Base-by-base conservation (phyloP, 2,113 vertebrate species). In the Toxotes jaculatrix region DNA sequence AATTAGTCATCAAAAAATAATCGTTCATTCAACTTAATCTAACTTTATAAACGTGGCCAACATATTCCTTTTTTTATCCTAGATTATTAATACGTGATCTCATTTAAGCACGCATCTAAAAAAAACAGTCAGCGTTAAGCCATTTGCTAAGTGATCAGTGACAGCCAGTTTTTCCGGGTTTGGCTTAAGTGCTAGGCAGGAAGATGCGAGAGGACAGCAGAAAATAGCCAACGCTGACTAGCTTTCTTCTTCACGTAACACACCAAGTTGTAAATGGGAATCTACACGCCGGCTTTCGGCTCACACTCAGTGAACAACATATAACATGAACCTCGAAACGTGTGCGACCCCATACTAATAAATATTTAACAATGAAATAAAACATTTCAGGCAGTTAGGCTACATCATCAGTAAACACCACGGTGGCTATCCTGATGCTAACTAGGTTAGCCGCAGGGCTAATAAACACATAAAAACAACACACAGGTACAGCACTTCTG, bases 111-210 rank as follows among this genome's bases (percentile, higher is more conserved):
- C 17, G 11, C 9, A 32, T 2, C 1, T 1, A 3, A 5, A 61
- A 1, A 47, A 59, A 72, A 45, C 19, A 27, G 23, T 7, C 1
- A 55, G 43, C 13, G 36, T 42, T 2, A 9, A 57, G 38, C 51
- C 32, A 71, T 78, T 86, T 87, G 73, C 79, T 76, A 27, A 57
- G 45, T 74, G 61, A 66, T 69, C 59, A 32, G 45, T 80, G 68
- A 80, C 71, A 72, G 71, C 17, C 63, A 74, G 80, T 83, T 93
- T 88, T 94, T 94, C 94, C 93, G 93, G 94, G 92, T 94, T 92
- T 80, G 87, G 70, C 80, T 88, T 17, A 80, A 90, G 80, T 65
- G 75, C 76, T 80, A 87, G 40, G 40, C 90, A 91, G 90, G 90
- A 91, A 91, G 93, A 89, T 85, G 69, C 36, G 67, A 85, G 74